Evolutionary conservation across 2,888 invertebrate genomes (phyloP).

Genomic region (Pterostichus niger): DNA sequence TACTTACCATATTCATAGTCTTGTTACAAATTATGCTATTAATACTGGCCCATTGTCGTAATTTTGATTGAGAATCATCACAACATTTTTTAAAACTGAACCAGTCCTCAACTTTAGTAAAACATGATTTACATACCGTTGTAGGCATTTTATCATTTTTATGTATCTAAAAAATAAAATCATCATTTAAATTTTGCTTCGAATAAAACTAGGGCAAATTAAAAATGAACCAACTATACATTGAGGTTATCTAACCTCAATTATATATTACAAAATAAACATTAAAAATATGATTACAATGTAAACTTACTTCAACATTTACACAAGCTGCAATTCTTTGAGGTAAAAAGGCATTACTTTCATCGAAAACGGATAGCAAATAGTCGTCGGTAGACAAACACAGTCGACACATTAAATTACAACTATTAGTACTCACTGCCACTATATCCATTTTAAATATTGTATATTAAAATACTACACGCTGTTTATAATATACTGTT

Average conservation of each 20-base stretch:
- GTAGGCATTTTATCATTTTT: conserved; percentile 83
- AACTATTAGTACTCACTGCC: not conserved
- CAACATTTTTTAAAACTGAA: conserved; percentile 83
- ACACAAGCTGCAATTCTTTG: conserved; percentile 84
- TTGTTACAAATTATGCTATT: conserved; percentile 15
- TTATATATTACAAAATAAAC: conserved; percentile 36
- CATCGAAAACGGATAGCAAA: conserved; percentile 74
- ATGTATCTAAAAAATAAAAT: conserved; percentile 80
- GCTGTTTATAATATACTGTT: conserved; percentile 7
- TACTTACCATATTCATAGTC: conserved; percentile 75
- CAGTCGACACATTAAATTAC: conserved; percentile 72
- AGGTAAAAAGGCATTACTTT: conserved; percentile 76
- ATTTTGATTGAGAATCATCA: conserved; percentile 83
- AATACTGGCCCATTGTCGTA: conserved; percentile 80
- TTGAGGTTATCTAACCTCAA: conserved; percentile 54
- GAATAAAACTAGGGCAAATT: not conserved
- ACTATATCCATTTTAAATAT: conserved; percentile 9
- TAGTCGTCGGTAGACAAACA: conserved; percentile 75
- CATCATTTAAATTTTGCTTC: not conserved
- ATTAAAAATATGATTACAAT: conserved; percentile 8
- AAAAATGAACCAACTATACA: not conserved
- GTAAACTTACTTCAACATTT: conserved; percentile 82
- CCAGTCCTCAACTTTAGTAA: conserved; percentile 84
- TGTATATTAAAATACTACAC: not conserved
- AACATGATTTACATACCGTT: conserved; percentile 83